Conservation (phyloP, 2,113 vertebrate genomes). For the Larimichthys crocea region DNA sequence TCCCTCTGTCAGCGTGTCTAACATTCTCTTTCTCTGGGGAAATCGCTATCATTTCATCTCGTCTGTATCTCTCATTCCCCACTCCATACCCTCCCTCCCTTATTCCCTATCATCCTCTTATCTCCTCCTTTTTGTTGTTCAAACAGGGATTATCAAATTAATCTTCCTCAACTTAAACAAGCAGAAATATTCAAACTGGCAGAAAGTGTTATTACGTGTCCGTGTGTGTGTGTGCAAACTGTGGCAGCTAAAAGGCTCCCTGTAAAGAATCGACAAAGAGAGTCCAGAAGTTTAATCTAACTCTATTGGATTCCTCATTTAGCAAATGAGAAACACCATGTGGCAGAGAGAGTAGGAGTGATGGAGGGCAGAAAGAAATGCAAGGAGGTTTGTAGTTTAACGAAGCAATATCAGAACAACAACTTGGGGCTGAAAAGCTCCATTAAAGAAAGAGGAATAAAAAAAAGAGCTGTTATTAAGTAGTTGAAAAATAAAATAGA, state of each 20-base stretch:
- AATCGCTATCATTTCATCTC: constrained; percentile 63
- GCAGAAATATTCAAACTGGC: constrained; percentile 44
- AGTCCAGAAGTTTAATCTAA: constrained; percentile 70
- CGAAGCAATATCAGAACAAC: constrained; percentile 43
- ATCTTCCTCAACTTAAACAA: constrained; percentile 46
- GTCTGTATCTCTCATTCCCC: constrained; percentile 30
- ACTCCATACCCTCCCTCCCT: constrained; percentile 9
- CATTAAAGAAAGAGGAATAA: constrained; percentile 42
- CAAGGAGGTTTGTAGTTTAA: constrained; percentile 18
- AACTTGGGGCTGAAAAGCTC: constrained; percentile 34
- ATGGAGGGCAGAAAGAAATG: constrained; percentile 13
- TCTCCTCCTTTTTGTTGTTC: constrained; percentile 55
- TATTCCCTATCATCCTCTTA: constrained; percentile 41
- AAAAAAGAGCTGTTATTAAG: constrained; percentile 15
- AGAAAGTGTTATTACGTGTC: constrained; percentile 1
- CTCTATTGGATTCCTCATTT: constrained; percentile 73
- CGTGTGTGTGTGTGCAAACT: constrained; percentile 7
- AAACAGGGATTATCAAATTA: constrained; percentile 60
- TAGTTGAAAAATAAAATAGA: constrained; percentile 14
- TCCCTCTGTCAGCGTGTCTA: constrained; percentile 51
- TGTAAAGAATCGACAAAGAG: constrained; percentile 51
- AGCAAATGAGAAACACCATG: constrained; percentile 68
- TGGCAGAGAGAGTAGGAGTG: constrained; percentile 42
- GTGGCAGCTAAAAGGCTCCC: constrained; percentile 51
- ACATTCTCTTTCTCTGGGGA: constrained; percentile 58